Evolutionary conservation across 2,797 vertebrate species (phyloP), one percentile per base, ranked within the genome.

Genomic region (Phataginus tricuspis): DNA sequence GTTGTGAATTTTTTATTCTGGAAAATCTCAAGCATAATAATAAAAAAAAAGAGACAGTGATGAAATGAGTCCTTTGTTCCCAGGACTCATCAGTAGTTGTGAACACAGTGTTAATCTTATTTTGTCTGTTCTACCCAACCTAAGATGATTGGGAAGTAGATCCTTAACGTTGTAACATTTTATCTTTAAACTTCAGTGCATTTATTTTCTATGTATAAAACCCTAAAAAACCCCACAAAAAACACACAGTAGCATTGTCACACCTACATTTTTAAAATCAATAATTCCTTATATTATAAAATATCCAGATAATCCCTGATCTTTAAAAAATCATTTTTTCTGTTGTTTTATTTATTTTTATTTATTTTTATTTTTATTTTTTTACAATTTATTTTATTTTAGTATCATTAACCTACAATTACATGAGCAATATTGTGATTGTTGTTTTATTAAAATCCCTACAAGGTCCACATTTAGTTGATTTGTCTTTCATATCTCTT

Each of bases 401-500:
- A n/a, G n/a, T n/a, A n/a, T n/a, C n/a, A n/a, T n/a, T n/a, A n/a
- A n/a, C n/a, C n/a, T n/a, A n/a, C n/a, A n/a, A n/a, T n/a, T n/a
- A n/a, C n/a, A n/a, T n/a, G n/a, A n/a, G n/a, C n/a, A n/a, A n/a
- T n/a, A n/a, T n/a, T n/a, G n/a, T n/a, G n/a, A n/a, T n/a, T 68
- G 29, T 53, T 82, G 69, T 29, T 71, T 94, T 77, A 83, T 74
- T 88, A 21, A 77, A 68, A 51, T 94, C 27, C 34, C 9, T 23
- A 45, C 21, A 64, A 34, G 25, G 37, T 18, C 74, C 55, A 95
- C 55, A 57, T 64, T 49, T 80, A 91, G 66, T 91, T 95, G 37
- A 78, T 90, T 74, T 53, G 42, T 87, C 83, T 91, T 78, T 87
- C 39, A 34, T 55, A 74, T 91, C 57, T 72, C 55, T 82, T 80